Conservation (phyloP, 2,113 vertebrate species). For the Apodemus sylvaticus region DNA sequence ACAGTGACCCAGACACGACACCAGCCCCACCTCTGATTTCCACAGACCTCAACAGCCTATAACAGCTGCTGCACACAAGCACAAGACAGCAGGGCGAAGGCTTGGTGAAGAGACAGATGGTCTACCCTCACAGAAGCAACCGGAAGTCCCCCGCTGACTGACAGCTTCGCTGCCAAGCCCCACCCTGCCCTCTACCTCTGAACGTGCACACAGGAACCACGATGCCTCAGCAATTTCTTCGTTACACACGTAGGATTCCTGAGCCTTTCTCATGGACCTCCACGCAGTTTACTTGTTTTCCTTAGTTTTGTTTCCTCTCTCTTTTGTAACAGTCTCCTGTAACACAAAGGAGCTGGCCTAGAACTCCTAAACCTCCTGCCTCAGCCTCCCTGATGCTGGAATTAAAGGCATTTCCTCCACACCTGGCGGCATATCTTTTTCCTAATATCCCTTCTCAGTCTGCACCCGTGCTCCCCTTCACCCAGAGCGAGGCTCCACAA, state of each 20-base stretch:
- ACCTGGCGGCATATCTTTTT: not conserved
- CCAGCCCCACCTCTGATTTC: not conserved
- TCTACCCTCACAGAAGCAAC: not conserved
- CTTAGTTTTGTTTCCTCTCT: not conserved
- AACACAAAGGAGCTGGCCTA: not conserved
- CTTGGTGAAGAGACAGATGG: not conserved
- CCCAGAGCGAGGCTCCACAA: too few species aligned
- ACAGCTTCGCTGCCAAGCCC: fast-evolving
- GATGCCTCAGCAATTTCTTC: too few species aligned
- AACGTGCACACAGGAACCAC: not conserved
- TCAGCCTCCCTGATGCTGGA: not conserved
- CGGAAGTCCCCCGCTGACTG: fast-evolving
- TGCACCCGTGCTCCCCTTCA: too few species aligned
- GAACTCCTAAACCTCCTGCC: not conserved
- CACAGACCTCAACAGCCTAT: fast-evolving
- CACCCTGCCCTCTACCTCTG: not conserved
- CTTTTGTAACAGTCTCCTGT: not conserved
- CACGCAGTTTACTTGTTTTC: not conserved
- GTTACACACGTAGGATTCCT: too few species aligned
- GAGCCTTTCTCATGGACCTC: fast-evolving
- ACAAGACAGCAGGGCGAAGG: fast-evolving
- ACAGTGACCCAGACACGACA: not conserved
- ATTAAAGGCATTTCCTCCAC: not conserved
- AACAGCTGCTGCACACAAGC: not conserved
- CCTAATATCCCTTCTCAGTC: not conserved